Evolutionary conservation across 2,113 vertebrate genomes (phyloP).

Genomic region (Lethenteron camtschaticum): DNA sequence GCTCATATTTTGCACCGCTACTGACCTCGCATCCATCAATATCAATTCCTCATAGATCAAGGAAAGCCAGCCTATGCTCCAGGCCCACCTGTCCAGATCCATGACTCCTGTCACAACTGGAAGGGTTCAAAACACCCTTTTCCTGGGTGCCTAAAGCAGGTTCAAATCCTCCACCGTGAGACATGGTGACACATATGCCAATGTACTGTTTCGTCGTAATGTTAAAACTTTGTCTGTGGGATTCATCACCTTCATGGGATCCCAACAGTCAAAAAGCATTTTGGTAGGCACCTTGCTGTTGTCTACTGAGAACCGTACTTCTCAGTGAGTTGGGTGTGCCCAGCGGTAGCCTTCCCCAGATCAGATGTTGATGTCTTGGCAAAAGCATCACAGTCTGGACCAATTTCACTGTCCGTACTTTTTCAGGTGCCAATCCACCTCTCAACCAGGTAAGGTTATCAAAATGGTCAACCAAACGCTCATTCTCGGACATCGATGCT

Average conservation of each 20-base stretch:
- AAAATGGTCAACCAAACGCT: constrained; percentile 1
- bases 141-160: too few relatives aligned
- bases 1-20: constrained; percentile 8
- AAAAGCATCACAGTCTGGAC: not conserved
- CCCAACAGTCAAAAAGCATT: constrained; percentile 8
- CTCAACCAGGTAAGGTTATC: constrained; percentile 5
- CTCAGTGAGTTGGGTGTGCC: constrained; percentile 8
- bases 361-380: not conserved
- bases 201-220: too few relatives aligned
- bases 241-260: constrained; percentile 11
- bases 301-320: constrained; percentile 11
- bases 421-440: constrained; percentile 8
- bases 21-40: constrained; percentile 10
- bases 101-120: too few relatives aligned
- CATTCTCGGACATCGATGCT: too few relatives aligned
- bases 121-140: too few relatives aligned
- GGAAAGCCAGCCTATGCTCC: too few relatives aligned
- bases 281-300: constrained; percentile 6
- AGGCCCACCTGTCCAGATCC: too few relatives aligned
- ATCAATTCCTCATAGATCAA: constrained; percentile 7
- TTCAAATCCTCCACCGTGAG: too few relatives aligned
- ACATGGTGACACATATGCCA: too few relatives aligned
- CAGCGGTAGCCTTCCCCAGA: constrained; percentile 8
- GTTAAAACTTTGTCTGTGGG: constrained; percentile 4
- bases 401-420: constrained; percentile 7